These are phyloP conservation scores for Cantharis flavilabris DNA, from an alignment of 2,888 invertebrate genomes.

Conservation along the genomic window DNA sequence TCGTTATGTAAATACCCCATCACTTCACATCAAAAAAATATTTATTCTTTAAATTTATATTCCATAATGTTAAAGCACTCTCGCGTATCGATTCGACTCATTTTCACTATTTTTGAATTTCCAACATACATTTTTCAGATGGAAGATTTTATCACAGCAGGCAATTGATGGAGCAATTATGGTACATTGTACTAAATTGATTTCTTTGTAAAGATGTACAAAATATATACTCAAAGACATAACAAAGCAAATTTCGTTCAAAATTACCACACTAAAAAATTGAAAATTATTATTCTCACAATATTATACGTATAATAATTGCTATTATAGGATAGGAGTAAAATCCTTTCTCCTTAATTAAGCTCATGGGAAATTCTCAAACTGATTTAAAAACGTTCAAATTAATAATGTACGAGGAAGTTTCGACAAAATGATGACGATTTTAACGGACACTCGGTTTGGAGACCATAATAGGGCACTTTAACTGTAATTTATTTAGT, in stretches of 20 bases:
- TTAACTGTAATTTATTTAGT: background rate
- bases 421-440: background rate
- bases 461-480: background rate
- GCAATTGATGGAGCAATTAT: background rate
- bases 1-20: background rate
- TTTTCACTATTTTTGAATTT: background rate
- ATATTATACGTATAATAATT: background rate
- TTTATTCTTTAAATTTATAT: background rate
- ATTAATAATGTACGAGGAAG: background rate
- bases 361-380: background rate
- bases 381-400: background rate
- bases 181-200: constrained; percentile 2
- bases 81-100: background rate
- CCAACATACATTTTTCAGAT: background rate
- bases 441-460: background rate
- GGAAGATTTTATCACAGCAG: background rate
- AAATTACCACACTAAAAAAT: background rate
- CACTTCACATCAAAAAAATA: background rate
- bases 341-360: background rate
- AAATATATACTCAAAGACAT: background rate
- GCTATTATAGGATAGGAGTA: background rate
- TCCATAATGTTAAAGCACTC: background rate
- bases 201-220: background rate
- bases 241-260: background rate
- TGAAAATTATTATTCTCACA: background rate